Conservation (phyloP, 2,797 vertebrate species). For the Falco novaeseelandiae region DNA sequence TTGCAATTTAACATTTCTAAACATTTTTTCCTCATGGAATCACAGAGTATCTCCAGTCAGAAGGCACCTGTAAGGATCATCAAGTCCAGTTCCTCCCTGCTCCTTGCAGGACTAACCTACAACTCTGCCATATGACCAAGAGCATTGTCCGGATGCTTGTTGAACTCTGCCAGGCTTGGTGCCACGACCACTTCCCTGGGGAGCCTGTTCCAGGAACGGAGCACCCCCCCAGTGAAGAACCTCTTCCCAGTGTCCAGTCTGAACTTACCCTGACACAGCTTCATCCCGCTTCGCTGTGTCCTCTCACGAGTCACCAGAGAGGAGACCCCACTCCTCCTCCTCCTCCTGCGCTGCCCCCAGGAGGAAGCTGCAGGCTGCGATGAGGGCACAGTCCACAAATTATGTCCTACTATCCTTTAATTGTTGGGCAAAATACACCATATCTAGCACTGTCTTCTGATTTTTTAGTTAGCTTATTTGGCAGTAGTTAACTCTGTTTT, state of each 20-base stretch:
- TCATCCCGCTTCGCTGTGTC: background rate
- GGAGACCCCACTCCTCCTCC: background rate
- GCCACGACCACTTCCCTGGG: background rate
- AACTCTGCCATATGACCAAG: background rate
- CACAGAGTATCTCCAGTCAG: background rate
- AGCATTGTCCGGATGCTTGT: rapidly evolving
- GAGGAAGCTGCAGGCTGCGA: background rate
- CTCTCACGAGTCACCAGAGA: background rate
- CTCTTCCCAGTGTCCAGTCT: background rate
- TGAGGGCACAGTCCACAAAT: background rate
- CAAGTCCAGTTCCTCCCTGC: background rate
- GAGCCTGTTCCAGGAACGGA: background rate
- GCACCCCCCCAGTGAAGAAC: background rate
- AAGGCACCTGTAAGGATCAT: background rate
- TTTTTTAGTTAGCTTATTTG: background rate
- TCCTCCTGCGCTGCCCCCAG: too few species aligned
- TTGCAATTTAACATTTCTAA: background rate
- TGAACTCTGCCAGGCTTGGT: background rate
- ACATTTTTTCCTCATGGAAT: background rate
- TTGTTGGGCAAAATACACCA: background rate
- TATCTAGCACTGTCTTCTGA: background rate
- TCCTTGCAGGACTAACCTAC: background rate
- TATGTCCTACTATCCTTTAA: background rate
- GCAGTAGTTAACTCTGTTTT: background rate
- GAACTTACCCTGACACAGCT: background rate